These are phyloP conservation scores for Kobus ellipsiprymnus DNA, from an alignment of 2,113 vertebrate genomes.

Conservation along the genomic window DNA sequence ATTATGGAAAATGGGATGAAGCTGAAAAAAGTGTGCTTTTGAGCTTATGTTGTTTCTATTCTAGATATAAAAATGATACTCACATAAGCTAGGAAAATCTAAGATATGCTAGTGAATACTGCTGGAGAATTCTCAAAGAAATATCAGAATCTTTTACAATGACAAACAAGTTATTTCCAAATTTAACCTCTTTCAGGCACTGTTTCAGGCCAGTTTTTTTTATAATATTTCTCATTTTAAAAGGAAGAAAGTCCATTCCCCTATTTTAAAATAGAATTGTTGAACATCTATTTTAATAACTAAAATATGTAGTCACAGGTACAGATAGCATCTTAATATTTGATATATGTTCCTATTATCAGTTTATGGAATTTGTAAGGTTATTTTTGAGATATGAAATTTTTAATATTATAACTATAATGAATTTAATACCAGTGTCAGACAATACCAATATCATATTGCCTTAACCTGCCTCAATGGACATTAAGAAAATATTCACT, in stretches of 20 bases:
- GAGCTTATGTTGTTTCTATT: slow-evolving; percentile 57
- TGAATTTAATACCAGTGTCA: neutral
- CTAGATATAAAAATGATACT: slow-evolving; percentile 56
- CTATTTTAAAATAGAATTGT: neutral
- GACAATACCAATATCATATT: neutral
- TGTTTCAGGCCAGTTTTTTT: neutral
- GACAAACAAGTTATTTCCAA: slow-evolving; percentile 59
- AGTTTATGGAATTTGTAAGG: neutral
- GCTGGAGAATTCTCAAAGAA: slow-evolving; percentile 72
- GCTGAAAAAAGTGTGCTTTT: slow-evolving; percentile 21
- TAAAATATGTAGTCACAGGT: neutral
- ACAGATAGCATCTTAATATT: neutral
- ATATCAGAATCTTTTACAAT: slow-evolving; percentile 59
- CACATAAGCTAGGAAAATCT: slow-evolving; percentile 60
- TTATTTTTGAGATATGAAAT: slow-evolving; percentile 25
- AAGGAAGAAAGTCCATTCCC: neutral
- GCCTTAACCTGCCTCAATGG: neutral
- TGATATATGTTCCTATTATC: neutral
- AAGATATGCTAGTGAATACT: slow-evolving; percentile 70
- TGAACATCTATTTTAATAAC: neutral
- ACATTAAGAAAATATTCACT: neutral
- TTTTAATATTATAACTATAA: neutral
- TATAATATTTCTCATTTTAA: slow-evolving; percentile 32
- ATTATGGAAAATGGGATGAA: slow-evolving; percentile 50
- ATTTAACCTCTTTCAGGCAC: slow-evolving; percentile 30